A percentile compares a stretch with the other conserved stretches of the same genome.
phyloP scores from a whole-genome alignment of 2,113 vertebrate species.

The Amazona vittata region DNA sequence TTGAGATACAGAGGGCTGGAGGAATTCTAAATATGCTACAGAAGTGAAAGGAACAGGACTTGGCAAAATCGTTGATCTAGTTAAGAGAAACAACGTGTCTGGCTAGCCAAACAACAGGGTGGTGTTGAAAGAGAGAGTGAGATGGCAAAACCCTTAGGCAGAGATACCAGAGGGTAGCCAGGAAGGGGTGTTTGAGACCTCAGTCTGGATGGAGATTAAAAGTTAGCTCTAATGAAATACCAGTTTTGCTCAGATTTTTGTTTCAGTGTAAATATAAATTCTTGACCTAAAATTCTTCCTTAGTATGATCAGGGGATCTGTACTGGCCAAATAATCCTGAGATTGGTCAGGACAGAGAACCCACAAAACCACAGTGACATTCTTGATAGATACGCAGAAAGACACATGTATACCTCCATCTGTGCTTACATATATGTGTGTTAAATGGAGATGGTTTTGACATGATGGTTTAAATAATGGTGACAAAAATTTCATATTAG shows the following conservation, averaged over 20 bases:
- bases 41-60: slow-evolving; percentile 59
- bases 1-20: slow-evolving; percentile 17
- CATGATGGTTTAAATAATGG: not conserved
- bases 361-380: not conserved
- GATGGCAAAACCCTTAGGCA: slow-evolving; percentile 41
- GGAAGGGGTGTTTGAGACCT: not conserved
- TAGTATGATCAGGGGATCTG: not conserved
- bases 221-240: slow-evolving; percentile 1
- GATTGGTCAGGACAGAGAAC: not conserved
- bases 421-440: not conserved
- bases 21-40: slow-evolving; percentile 65
- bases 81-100: not conserved
- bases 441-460: not conserved
- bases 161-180: slow-evolving; percentile 40
- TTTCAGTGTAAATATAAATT: slow-evolving; percentile 1
- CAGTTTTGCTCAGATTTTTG: not conserved
- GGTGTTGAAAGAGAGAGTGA: slow-evolving; percentile 36
- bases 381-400: not conserved
- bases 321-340: not conserved
- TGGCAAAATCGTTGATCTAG: slow-evolving; percentile 51
- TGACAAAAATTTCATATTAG: not conserved
- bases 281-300: not conserved
- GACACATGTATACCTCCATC: not conserved
- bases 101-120: not conserved
- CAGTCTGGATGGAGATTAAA: slow-evolving; percentile 29